These are phyloP conservation scores for Apodemia zela DNA, from an alignment of 2,888 invertebrate species.

Conservation along the genomic window DNA sequence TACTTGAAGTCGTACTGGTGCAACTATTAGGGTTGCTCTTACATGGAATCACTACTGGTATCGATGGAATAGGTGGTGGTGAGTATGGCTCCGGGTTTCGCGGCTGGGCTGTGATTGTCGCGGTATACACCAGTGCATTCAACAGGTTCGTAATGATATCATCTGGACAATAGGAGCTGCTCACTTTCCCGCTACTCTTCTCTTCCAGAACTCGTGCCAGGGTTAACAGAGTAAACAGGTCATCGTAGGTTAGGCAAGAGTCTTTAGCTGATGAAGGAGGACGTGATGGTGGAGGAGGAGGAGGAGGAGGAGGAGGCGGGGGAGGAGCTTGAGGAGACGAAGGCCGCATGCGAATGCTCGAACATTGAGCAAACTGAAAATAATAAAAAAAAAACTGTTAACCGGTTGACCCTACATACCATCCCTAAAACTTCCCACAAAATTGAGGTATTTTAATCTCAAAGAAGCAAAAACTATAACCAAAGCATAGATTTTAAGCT, in stretches of 20 bases:
- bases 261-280: slow-evolving; percentile 19
- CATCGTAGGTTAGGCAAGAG: slow-evolving; percentile 30
- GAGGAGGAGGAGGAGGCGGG: too few species aligned
- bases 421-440: too few species aligned
- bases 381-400: too few species aligned
- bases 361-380: too few species aligned
- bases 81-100: not conserved
- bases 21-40: not conserved
- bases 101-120: slow-evolving; percentile 39
- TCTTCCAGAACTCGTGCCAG: slow-evolving; percentile 36
- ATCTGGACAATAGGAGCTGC: slow-evolving; percentile 36
- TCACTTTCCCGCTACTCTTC: slow-evolving; percentile 26
- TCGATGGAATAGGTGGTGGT: not conserved
- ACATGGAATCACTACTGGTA: not conserved
- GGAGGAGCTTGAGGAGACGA: not conserved
- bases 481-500: too few species aligned
- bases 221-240: slow-evolving; percentile 34
- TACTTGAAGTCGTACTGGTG: not conserved
- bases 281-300: not conserved
- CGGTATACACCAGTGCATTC: slow-evolving; percentile 54
- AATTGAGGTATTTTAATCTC: too few species aligned
- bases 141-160: slow-evolving; percentile 57
- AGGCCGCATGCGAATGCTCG: not conserved
- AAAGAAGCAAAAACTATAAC: too few species aligned
- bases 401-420: too few species aligned